These are phyloP conservation scores for Zoanthus solanderi DNA, from an alignment of 92 coral and sea anemone genomes.

Conservation along the genomic window DNA sequence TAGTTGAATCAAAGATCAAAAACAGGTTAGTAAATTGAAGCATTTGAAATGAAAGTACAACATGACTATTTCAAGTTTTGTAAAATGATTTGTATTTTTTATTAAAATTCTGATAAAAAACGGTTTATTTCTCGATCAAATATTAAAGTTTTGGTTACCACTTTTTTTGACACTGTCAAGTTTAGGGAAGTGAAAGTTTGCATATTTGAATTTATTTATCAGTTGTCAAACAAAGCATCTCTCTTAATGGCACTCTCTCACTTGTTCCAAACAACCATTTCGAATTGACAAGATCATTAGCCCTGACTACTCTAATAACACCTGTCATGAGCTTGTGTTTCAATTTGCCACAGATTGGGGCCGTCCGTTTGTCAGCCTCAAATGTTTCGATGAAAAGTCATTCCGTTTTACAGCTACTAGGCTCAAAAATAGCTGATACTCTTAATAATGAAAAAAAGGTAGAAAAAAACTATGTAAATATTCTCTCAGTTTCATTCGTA, in stretches of 20 bases:
- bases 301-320: neutral
- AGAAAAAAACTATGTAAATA: too few relatives aligned
- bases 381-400: too few relatives aligned
- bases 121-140: neutral
- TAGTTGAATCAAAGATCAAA: too few relatives aligned
- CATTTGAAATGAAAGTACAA: too few relatives aligned
- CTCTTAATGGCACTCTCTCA: neutral
- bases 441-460: too few relatives aligned
- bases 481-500: too few relatives aligned
- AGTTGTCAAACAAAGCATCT: constrained; percentile 25
- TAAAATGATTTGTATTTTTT: neutral
- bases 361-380: too few relatives aligned
- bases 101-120: neutral
- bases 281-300: neutral
- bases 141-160: neutral
- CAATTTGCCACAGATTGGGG: neutral
- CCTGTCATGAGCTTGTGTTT: constrained; percentile 15
- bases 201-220: neutral
- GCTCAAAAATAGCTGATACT: too few relatives aligned
- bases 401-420: too few relatives aligned
- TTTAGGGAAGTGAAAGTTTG: neutral
- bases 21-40: too few relatives aligned
- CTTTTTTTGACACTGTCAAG: neutral
- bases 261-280: neutral
- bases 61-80: too few relatives aligned